phyloP scores from a whole-genome alignment of 2,888 invertebrate species.

The Cheilosia impressa region DNA sequence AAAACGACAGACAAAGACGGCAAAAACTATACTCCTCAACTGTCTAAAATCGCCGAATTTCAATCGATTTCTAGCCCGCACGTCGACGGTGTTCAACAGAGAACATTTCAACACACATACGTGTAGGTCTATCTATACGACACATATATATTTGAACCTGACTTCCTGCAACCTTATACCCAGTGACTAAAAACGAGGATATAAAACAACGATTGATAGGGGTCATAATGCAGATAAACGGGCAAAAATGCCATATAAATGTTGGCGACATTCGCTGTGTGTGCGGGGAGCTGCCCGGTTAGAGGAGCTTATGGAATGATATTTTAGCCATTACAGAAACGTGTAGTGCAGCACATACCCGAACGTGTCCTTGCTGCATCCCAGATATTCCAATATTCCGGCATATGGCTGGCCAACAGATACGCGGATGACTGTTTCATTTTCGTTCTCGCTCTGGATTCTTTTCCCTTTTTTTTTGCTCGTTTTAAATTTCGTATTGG shows the following conservation, averaged over 20 bases:
- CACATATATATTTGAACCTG: constrained; percentile 43
- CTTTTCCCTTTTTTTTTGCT: constrained; percentile 2
- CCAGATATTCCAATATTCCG: constrained; percentile 27
- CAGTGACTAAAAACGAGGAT: constrained; percentile 38
- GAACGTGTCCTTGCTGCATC: constrained; percentile 53
- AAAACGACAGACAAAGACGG: constrained; percentile 33
- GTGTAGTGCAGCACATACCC: constrained; percentile 61
- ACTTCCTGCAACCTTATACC: constrained; percentile 13
- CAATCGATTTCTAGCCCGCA: constrained; percentile 60
- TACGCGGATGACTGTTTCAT: constrained; percentile 30
- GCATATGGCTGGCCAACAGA: constrained; percentile 51
- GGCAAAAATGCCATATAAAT: constrained; percentile 68
- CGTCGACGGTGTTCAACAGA: constrained; percentile 37
- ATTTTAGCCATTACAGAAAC: constrained; percentile 68
- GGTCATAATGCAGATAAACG: constrained; percentile 75
- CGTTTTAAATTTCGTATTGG: constrained; percentile 43
- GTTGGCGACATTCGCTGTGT: constrained; percentile 63
- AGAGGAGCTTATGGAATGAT: constrained; percentile 51
- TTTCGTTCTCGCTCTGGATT: constrained; percentile 16
- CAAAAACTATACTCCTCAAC: constrained; percentile 37
- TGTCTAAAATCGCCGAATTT: constrained; percentile 56
- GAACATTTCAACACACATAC: constrained; percentile 4
- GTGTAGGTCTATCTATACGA: constrained; percentile 2
- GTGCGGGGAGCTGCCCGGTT: constrained; percentile 12
- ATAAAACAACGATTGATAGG: constrained; percentile 73